A percentile compares a stretch with the other conserved stretches of the same genome.
phyloP scores from a whole-genome alignment of 1,140 invertebrate genomes.

The Sycophaga agraensis region DNA sequence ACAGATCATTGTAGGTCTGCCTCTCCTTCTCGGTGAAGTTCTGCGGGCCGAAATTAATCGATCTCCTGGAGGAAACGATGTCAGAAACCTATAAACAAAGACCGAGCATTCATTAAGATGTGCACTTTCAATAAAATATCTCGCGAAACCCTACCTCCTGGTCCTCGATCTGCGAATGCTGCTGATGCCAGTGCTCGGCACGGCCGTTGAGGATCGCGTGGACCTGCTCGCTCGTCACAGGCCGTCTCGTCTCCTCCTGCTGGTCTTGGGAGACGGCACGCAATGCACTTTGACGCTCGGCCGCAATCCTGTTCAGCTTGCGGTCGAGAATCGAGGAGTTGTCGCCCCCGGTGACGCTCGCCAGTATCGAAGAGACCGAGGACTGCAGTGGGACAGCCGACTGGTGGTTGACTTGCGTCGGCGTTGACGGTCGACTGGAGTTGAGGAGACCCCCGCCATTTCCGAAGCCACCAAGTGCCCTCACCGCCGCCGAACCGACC shows the following conservation, averaged over 20 bases:
- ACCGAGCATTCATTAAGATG: too few species aligned
- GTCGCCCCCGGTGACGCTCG: conserved; percentile 8
- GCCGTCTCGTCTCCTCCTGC: not conserved
- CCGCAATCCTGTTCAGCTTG: conserved; percentile 49
- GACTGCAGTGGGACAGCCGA: not conserved
- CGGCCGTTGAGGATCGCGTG: conserved; percentile 6
- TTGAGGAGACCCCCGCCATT: conserved; percentile 46
- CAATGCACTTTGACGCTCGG: conserved; percentile 44
- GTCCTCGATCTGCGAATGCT: conserved; percentile 16
- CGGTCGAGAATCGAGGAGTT: conserved; percentile 39
- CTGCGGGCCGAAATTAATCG: not conserved
- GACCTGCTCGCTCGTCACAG: not conserved
- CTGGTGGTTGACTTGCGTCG: conserved; percentile 33
- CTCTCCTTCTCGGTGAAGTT: conserved; percentile 3
- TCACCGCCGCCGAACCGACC: conserved; percentile 63
- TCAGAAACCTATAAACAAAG: conserved; percentile 39
- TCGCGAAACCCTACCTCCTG: conserved; percentile 19
- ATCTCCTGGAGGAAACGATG: conserved; percentile 35
- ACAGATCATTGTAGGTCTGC: conserved; percentile 53
- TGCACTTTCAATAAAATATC: too few species aligned
- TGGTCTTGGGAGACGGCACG: conserved; percentile 29
- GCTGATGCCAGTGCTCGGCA: not conserved
- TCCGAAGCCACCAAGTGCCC: conserved; percentile 62
- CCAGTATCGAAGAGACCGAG: not conserved
- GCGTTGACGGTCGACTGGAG: conserved; percentile 52